Evolutionary conservation across 2,113 vertebrate species (phyloP).

Genomic region (Origma solitaria): DNA sequence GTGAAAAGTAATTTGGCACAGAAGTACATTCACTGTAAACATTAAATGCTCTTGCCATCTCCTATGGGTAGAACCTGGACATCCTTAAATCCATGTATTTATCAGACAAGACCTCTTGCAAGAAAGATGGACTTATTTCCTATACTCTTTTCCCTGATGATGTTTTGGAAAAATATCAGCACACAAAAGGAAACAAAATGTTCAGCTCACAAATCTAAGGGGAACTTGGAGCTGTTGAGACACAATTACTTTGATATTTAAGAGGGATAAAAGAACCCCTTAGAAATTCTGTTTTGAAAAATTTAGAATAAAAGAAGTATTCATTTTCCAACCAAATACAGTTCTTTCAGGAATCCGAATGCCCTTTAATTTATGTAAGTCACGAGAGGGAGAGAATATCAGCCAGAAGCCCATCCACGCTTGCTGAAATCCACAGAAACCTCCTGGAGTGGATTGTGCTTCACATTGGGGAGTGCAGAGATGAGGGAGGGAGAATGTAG

Average conservation of each 20-base stretch:
- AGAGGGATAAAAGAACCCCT: not conserved
- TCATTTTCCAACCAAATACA: not conserved
- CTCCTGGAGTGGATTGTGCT: not conserved
- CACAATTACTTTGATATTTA: not conserved
- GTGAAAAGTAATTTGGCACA: not conserved
- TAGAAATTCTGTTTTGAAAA: constrained; percentile 11
- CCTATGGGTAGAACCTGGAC: not conserved
- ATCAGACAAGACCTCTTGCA: not conserved
- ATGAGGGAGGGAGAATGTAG: not conserved
- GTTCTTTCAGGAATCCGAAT: not conserved
- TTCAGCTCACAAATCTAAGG: not conserved
- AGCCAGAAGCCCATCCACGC: not conserved
- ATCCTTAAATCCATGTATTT: not conserved
- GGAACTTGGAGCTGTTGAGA: not conserved
- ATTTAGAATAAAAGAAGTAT: not conserved
- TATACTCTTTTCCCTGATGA: not conserved
- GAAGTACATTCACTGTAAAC: not conserved
- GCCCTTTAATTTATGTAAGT: not conserved
- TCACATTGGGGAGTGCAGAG: not conserved
- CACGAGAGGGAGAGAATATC: not conserved
- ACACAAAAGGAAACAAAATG: constrained; percentile 7
- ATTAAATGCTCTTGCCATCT: not conserved
- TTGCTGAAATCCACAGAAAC: not conserved
- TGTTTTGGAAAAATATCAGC: constrained; percentile 5
- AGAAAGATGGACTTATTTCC: not conserved